phyloP scores from a whole-genome alignment of 2,113 vertebrate species.

The Amia ocellicauda region DNA sequence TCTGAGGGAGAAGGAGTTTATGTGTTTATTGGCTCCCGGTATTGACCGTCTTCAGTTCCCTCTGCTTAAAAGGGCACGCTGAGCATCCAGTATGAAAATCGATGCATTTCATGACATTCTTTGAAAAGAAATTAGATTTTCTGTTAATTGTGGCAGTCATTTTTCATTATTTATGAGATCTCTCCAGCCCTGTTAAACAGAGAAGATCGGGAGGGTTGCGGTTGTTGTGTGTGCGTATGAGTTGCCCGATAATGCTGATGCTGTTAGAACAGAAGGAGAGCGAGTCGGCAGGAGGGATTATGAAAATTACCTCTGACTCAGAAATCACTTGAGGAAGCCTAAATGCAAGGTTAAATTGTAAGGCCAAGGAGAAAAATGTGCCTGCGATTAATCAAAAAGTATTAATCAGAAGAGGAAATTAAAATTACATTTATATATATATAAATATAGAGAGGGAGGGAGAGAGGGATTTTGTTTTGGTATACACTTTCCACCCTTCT shows the following conservation, averaged over 20 bases:
- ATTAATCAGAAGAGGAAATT: too few species aligned
- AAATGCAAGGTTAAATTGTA: too few species aligned
- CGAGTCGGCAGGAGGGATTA: constrained; percentile 1
- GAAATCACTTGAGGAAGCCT: too few species aligned
- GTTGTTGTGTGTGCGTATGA: too few species aligned
- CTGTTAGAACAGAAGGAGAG: constrained; percentile 15
- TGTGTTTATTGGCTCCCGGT: constrained; percentile 47
- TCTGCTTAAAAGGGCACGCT: constrained; percentile 45
- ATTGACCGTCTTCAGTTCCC: constrained; percentile 42
- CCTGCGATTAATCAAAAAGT: too few species aligned
- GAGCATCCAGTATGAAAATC: constrained; percentile 56
- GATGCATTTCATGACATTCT: constrained; percentile 46
- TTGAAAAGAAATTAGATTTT: constrained; percentile 64
- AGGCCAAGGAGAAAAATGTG: too few species aligned
- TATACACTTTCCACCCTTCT: too few species aligned
- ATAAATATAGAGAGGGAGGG: too few species aligned
- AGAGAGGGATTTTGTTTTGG: too few species aligned
- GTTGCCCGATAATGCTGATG: constrained; percentile 18
- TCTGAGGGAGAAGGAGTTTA: constrained; percentile 32
- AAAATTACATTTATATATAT: too few species aligned
- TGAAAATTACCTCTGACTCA: constrained; percentile 10
- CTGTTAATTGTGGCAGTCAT: constrained; percentile 54
- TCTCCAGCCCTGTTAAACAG: constrained; percentile 22
- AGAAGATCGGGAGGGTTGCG: background rate
- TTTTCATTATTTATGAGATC: constrained; percentile 55